phyloP scores from a whole-genome alignment of 2,797 vertebrate genomes.

The Mus spretus region DNA sequence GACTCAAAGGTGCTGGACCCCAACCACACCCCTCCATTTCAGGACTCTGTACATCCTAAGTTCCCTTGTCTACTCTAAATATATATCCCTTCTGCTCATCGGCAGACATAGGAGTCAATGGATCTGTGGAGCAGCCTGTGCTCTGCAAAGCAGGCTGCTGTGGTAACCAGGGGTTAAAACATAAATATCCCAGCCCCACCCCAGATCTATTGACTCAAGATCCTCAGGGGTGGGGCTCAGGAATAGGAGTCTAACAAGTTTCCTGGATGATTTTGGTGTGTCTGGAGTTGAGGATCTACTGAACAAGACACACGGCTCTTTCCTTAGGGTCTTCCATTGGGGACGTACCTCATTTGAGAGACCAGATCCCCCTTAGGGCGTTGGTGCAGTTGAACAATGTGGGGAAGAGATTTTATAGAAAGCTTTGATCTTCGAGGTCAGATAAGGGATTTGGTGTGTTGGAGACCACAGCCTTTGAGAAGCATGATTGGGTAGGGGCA shows the following conservation, averaged over 20 bases:
- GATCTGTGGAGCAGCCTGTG: background rate
- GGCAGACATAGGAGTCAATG: background rate
- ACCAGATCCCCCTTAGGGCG: background rate
- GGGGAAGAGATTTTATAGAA: background rate
- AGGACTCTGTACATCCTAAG: background rate
- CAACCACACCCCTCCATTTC: background rate
- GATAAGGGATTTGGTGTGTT: background rate
- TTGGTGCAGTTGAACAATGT: background rate
- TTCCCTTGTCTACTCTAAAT: background rate
- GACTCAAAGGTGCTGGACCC: background rate
- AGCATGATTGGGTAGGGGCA: background rate
- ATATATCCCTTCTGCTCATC: background rate
- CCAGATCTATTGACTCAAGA: conserved; percentile 57
- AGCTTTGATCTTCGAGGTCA: background rate
- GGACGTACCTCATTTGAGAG: background rate
- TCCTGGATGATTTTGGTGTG: background rate
- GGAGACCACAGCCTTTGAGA: conserved; percentile 8
- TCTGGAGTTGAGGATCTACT: background rate
- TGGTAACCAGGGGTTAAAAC: conserved; percentile 6
- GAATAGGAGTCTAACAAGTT: conserved; percentile 41
- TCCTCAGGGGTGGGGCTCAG: conserved; percentile 28
- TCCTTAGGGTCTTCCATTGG: background rate
- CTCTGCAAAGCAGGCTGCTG: background rate
- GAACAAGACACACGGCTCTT: background rate
- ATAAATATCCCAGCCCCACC: conserved; percentile 44